These are phyloP conservation scores for Caenorhabditis angaria DNA, from an alignment of 2,888 invertebrate genomes.

Conservation along the genomic window DNA sequence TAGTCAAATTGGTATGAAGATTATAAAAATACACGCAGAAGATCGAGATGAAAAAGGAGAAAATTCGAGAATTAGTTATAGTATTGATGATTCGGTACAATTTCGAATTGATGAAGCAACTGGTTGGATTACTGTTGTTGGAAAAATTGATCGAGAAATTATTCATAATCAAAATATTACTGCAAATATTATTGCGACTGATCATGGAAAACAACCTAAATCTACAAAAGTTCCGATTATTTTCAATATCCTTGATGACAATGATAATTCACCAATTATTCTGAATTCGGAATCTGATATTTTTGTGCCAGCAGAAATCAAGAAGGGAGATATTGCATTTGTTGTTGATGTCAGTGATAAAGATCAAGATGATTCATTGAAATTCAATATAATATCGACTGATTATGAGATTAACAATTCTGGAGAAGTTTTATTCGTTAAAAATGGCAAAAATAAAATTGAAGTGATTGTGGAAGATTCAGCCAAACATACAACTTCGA, in stretches of 20 bases:
- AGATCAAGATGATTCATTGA: conserved; percentile 24
- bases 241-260: conserved; percentile 90
- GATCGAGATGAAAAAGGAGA: conserved; percentile 86
- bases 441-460: background rate
- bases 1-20: conserved; percentile 78
- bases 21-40: conserved; percentile 83
- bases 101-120: conserved; percentile 87
- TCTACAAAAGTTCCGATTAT: conserved; percentile 77
- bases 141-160: conserved; percentile 88
- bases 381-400: background rate
- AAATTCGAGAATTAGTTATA: conserved; percentile 14
- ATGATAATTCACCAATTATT: conserved; percentile 86
- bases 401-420: background rate
- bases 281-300: conserved; percentile 49
- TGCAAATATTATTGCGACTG: conserved; percentile 88
- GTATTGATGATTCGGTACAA: conserved; percentile 73
- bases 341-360: conserved; percentile 46
- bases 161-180: conserved; percentile 86
- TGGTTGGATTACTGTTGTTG: conserved; percentile 86
- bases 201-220: conserved; percentile 73
- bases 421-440: background rate
- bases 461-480: background rate
- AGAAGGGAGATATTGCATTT: conserved; percentile 35
- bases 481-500: conserved; percentile 10
- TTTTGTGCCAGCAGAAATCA: conserved; percentile 31